A percentile compares a stretch with the other conserved stretches of the same genome.
phyloP scores from a whole-genome alignment of 1,140 invertebrate genomes.

The Sycophila sp. region DNA sequence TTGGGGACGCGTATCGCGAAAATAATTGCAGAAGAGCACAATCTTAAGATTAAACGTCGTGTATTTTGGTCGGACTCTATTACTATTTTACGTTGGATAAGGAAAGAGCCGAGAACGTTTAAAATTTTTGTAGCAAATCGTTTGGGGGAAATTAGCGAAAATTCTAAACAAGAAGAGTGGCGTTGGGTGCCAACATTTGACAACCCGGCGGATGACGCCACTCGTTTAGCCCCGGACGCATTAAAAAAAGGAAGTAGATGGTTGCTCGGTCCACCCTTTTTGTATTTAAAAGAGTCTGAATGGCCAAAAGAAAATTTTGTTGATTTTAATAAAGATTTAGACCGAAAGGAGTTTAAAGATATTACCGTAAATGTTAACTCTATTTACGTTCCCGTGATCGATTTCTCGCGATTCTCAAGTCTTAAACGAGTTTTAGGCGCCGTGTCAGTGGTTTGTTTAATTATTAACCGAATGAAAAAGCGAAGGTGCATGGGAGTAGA shows the following conservation, averaged over 20 bases:
- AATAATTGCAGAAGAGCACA: not conserved
- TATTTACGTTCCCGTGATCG: no score
- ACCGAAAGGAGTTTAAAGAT: not conserved
- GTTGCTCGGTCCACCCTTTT: not conserved
- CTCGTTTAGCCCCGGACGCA: not conserved
- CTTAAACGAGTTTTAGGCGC: not conserved
- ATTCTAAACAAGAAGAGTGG: no score
- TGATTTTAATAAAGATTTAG: not conserved
- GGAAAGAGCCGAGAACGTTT: not conserved
- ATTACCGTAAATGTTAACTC: not conserved
- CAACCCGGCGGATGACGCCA: not conserved
- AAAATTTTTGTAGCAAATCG: conserved; percentile 1
- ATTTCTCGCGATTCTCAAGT: not conserved
- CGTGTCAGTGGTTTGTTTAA: not conserved
- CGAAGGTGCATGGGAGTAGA: not conserved
- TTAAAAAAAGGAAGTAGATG: not conserved
- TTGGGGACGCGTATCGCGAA: not conserved
- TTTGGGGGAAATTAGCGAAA: not conserved
- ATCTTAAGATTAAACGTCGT: not conserved
- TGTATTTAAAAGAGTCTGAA: not conserved
- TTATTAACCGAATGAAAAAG: not conserved
- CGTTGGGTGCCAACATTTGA: no score
- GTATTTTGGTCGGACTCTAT: not conserved
- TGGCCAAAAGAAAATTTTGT: not conserved
- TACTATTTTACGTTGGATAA: conserved; percentile 1